Conservation (phyloP, 1,140 invertebrate genomes). For the Drosophila athabasca region DNA sequence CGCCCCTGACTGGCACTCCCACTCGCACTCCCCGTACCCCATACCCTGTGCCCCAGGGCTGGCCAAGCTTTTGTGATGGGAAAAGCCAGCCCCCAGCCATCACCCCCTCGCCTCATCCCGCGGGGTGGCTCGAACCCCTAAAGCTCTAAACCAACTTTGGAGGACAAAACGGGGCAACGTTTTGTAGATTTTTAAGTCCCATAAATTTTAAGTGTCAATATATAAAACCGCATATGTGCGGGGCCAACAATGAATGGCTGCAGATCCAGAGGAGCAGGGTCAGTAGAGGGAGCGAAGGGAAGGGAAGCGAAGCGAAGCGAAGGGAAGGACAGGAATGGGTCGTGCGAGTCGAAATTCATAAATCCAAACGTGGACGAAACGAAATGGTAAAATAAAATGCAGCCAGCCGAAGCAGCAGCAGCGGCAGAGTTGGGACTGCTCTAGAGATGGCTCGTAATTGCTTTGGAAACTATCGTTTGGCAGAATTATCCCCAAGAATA, state of each 20-base stretch:
- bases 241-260: slow-evolving; percentile 44
- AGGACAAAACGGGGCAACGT: slow-evolving; percentile 58
- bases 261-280: neutral
- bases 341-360: slow-evolving; percentile 54
- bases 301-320: neutral
- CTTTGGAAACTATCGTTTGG: no score
- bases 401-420: slow-evolving; percentile 35
- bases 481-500: no score
- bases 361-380: slow-evolving; percentile 47
- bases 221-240: slow-evolving; percentile 65
- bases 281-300: neutral
- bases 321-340: slow-evolving; percentile 12
- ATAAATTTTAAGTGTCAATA: slow-evolving; percentile 65
- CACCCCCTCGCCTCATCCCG: neutral
- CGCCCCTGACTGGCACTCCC: slow-evolving; percentile 13
- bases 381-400: slow-evolving; percentile 69
- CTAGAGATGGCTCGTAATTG: no score
- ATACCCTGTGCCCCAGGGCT: slow-evolving; percentile 31
- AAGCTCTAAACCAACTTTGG: slow-evolving; percentile 55
- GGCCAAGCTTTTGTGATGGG: slow-evolving; percentile 46
- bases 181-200: slow-evolving; percentile 65
- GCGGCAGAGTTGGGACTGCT: neutral
- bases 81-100: neutral
- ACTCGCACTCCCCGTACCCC: neutral
- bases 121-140: slow-evolving; percentile 3